Evolutionary conservation across 2,888 invertebrate species (phyloP), one percentile per base, ranked within the genome.

Genomic region (Leistus spinibarbis): DNA sequence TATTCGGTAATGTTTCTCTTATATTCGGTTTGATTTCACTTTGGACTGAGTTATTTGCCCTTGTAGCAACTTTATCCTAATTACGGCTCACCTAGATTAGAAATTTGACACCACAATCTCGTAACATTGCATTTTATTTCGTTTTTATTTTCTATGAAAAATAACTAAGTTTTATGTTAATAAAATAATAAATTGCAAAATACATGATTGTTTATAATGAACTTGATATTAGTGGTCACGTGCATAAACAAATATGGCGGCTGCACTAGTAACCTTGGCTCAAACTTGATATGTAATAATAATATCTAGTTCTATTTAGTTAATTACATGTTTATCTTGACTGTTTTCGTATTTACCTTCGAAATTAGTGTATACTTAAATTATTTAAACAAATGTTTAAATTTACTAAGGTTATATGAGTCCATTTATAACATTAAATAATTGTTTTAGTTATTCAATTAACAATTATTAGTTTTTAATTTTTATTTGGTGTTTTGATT

Each of bases 81-180:
- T n/a, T n/a, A n/a, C n/a, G n/a, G n/a, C n/a, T n/a, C n/a, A n/a
- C n/a, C n/a, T n/a, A n/a, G n/a, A n/a, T n/a, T n/a, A n/a, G n/a
- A n/a, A n/a, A n/a, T n/a, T n/a, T n/a, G n/a, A 7, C 24, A 24
- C 24, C 24, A 24, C 24, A 4, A 7, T 40, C 40, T 2, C 5
- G 24, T 68, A 54, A 23, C 17, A 23, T 60, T 69, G 27, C 57
- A 24, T 16, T 60, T 69, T 69, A 24, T 3, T 24, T 66, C 17
- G n/a, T 16, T 19, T 19, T 23, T 64, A 63, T 23, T 64, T 23
- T 23, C 16, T 7, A 22, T 10, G 64, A n/a, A 57, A 57, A n/a
- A 3, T 57, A 2, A 9, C n/a, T 57, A n/a, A 7, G 64, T 19
- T 16, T 64, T 64, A 10, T 22, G 16, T 60, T 3, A 16, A 10